These are phyloP conservation scores for Trachelus troglodyta DNA, from an alignment of 2,888 invertebrate genomes.

Conservation along the genomic window DNA sequence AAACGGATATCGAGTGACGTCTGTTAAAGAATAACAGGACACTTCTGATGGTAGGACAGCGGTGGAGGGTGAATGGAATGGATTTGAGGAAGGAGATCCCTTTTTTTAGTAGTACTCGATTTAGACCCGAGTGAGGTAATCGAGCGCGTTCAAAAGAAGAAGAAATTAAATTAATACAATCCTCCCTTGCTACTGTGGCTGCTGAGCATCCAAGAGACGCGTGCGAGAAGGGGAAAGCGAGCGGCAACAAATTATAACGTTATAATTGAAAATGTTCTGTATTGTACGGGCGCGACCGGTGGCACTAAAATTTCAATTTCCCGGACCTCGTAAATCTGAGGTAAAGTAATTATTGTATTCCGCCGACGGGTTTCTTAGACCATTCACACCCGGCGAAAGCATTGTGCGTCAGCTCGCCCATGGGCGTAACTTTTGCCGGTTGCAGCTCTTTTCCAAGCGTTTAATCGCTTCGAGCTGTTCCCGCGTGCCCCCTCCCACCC, in stretches of 20 bases:
- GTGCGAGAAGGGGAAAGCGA: not conserved
- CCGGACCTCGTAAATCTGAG: constrained; percentile 62
- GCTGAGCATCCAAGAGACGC: constrained; percentile 1
- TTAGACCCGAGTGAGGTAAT: too few relatives aligned
- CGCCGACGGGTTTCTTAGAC: constrained; percentile 55
- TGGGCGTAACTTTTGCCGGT: constrained; percentile 45
- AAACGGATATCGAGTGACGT: too few relatives aligned
- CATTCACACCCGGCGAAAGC: constrained; percentile 54
- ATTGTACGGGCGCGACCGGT: constrained; percentile 39
- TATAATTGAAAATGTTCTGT: constrained; percentile 62
- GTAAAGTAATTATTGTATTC: constrained; percentile 64
- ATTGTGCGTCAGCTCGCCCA: constrained; percentile 57
- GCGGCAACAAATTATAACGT: constrained; percentile 59
- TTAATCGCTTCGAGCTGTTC: constrained; percentile 42
- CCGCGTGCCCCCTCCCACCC: constrained; percentile 4
- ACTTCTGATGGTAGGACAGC: too few relatives aligned
- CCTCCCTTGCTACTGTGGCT: constrained; percentile 22
- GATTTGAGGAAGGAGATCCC: too few relatives aligned
- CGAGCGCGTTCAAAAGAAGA: constrained; percentile 28
- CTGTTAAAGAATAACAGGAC: too few relatives aligned
- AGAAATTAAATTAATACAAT: constrained; percentile 63
- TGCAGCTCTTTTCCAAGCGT: constrained; percentile 41
- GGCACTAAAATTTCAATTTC: constrained; percentile 63
- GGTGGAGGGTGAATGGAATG: too few relatives aligned
- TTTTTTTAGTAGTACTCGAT: too few relatives aligned